Percentiles rank a stretch among this genome's conserved stretches.
Evolutionary conservation across 1,140 invertebrate genomes (phyloP).

Genomic region (Diorhabda elongata): DNA sequence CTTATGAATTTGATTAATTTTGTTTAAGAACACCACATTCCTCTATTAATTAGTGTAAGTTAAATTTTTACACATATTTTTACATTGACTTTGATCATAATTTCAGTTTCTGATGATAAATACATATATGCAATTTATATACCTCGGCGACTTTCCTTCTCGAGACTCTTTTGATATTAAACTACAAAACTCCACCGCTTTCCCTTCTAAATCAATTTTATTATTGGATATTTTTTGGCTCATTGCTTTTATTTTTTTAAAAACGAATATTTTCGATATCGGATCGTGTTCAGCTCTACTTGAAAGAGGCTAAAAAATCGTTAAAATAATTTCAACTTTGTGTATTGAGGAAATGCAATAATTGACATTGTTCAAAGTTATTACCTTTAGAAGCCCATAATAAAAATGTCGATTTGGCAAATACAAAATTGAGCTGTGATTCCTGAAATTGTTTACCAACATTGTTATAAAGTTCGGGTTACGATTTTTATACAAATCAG

Average conservation of each 20-base stretch:
- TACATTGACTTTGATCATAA: no score
- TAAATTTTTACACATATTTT: no score
- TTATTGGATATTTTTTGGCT: no score
- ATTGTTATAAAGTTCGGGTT: slow-evolving; percentile 40
- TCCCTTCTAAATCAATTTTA: neutral
- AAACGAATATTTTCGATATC: slow-evolving; percentile 26
- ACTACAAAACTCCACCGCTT: slow-evolving; percentile 49
- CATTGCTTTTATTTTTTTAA: slow-evolving; percentile 12
- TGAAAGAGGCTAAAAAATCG: slow-evolving; percentile 33
- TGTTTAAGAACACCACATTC: no score
- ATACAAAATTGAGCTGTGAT: slow-evolving; percentile 37
- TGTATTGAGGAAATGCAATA: neutral
- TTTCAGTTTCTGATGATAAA: no score
- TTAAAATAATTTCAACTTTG: neutral
- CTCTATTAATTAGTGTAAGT: no score
- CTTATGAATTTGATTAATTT: no score
- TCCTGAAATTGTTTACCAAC: slow-evolving; percentile 41
- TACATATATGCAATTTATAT: neutral
- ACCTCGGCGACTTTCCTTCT: slow-evolving; percentile 56
- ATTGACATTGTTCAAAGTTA: neutral
- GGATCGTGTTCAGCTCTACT: slow-evolving; percentile 25
- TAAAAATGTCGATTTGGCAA: slow-evolving; percentile 45
- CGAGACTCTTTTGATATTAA: slow-evolving; percentile 52
- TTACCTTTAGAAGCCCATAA: slow-evolving; percentile 28
- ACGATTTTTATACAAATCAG: slow-evolving; percentile 26